Evolutionary conservation across 2,113 vertebrate genomes (phyloP).

Genomic region (Nettapus auritus): DNA sequence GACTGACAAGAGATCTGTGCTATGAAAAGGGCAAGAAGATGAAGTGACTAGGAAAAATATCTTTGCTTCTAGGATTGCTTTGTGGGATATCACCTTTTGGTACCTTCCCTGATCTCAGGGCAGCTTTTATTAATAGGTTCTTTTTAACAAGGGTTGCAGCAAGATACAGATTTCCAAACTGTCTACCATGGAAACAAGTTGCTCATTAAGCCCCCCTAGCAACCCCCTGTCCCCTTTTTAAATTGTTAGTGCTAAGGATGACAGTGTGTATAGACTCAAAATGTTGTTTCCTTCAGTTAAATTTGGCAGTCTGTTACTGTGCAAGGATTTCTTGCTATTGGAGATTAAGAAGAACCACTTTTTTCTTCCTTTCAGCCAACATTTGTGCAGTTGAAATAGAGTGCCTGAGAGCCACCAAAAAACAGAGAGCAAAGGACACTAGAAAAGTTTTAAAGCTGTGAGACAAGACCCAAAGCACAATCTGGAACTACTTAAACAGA

Average conservation of each 20-base stretch:
- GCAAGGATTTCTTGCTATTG: neutral
- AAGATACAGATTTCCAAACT: slow-evolving; percentile 8
- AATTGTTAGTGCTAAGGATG: neutral
- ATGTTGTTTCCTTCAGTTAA: neutral
- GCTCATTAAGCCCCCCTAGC: neutral
- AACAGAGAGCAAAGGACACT: neutral
- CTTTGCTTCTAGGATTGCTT: neutral
- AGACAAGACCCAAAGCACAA: neutral
- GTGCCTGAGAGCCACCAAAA: neutral
- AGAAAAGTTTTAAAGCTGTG: neutral
- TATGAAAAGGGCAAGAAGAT: neutral
- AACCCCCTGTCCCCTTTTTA: neutral
- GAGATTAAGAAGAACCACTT: neutral
- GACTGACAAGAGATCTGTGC: neutral
- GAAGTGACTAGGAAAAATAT: neutral
- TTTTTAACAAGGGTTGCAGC: neutral
- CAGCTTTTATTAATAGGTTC: neutral
- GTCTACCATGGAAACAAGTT: slow-evolving; percentile 12
- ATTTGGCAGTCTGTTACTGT: neutral
- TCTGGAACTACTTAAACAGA: neutral
- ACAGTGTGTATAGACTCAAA: neutral
- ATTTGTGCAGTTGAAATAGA: neutral
- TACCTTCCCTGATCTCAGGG: neutral
- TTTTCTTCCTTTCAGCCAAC: neutral
- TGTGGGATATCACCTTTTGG: neutral